A percentile compares a stretch with the other conserved stretches of the same genome.
phyloP scores from a whole-genome alignment of 2,113 vertebrate species.

The Nibea albiflora region DNA sequence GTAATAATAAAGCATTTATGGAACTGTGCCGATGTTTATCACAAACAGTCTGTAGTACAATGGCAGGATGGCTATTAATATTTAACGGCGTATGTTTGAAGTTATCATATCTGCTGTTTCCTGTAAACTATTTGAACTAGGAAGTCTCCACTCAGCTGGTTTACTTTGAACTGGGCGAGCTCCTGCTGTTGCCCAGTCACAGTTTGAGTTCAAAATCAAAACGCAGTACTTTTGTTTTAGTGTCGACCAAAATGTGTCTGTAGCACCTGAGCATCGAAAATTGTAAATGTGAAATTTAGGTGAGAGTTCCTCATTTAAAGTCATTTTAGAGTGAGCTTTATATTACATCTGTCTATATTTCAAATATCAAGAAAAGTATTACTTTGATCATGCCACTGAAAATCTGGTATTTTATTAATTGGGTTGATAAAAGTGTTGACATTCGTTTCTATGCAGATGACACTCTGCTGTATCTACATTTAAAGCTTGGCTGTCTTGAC shows the following conservation, averaged over 20 bases:
- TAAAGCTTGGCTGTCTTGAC: neutral
- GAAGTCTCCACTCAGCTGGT: neutral
- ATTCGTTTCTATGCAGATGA: neutral
- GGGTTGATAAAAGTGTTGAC: neutral
- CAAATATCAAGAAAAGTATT: neutral
- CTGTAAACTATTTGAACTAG: neutral
- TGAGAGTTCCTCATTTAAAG: neutral
- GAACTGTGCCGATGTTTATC: conserved; percentile 28
- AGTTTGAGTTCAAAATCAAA: neutral
- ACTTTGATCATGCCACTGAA: neutral
- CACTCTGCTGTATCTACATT: neutral
- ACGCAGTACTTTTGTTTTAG: too few relatives aligned
- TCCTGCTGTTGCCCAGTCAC: neutral
- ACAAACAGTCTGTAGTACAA: neutral
- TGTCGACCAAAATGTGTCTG: neutral
- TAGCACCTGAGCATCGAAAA: neutral
- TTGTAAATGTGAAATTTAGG: too few relatives aligned
- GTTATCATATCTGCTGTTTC: neutral
- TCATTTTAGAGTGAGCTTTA: neutral
- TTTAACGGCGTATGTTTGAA: neutral
- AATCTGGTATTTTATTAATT: too few relatives aligned
- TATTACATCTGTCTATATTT: neutral
- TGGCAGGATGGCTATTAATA: conserved; percentile 17
- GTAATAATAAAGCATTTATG: conserved; percentile 36
- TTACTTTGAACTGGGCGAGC: neutral